A percentile compares a stretch with the other conserved stretches of the same genome.
These are phyloP conservation scores for Rallus limicola DNA, from an alignment of 2,113 vertebrate genomes.

Conservation along the genomic window DNA sequence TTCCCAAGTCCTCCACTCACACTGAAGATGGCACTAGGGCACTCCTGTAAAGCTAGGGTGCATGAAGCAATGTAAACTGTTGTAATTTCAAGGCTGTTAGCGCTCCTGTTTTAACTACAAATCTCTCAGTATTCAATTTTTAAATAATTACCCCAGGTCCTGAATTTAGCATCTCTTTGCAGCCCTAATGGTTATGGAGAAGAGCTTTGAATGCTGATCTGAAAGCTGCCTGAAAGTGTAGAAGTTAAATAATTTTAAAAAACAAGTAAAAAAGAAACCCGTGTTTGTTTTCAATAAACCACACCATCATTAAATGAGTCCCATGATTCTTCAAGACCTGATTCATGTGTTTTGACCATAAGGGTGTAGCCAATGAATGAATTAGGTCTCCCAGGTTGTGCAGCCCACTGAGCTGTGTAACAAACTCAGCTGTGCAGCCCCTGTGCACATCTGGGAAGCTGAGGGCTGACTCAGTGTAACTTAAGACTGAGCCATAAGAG, in stretches of 20 bases:
- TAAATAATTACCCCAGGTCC: conserved; percentile 2
- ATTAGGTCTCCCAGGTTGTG: not conserved
- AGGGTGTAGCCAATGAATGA: not conserved
- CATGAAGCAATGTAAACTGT: not conserved
- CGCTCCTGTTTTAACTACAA: not conserved
- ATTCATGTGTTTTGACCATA: not conserved
- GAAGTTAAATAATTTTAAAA: not conserved
- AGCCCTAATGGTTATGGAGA: not conserved
- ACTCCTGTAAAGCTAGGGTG: not conserved
- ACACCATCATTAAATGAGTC: not conserved
- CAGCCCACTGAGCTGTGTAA: not conserved
- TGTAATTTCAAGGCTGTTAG: not conserved
- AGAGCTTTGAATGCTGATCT: not conserved
- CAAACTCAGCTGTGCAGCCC: not conserved
- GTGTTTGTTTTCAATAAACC: not conserved
- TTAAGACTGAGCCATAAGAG: not conserved
- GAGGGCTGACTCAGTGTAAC: not conserved
- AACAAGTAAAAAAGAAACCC: not conserved
- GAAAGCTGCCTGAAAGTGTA: not conserved
- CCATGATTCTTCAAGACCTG: not conserved
- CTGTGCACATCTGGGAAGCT: not conserved
- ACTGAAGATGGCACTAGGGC: not conserved
- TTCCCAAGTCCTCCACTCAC: not conserved
- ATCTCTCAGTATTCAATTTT: not conserved
- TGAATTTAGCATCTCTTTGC: not conserved